phyloP scores from a whole-genome alignment of 2,113 vertebrate species.

The Oryzias javanicus region DNA sequence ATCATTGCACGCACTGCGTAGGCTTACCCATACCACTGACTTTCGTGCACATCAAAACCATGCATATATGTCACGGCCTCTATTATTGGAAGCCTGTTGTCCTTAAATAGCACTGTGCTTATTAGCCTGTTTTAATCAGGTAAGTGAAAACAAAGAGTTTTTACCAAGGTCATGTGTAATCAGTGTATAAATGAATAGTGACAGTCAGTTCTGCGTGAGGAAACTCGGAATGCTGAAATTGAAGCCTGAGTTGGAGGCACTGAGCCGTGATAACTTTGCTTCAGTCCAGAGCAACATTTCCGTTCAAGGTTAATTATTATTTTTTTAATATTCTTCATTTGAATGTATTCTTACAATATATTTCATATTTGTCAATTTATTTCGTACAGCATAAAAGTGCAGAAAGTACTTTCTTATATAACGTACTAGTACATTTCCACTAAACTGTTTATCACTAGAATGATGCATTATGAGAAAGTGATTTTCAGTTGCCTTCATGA shows the following conservation, averaged over 20 bases:
- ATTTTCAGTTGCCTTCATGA: slow-evolving; percentile 18
- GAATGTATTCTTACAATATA: background rate
- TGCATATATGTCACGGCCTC: slow-evolving; percentile 17
- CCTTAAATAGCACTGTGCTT: slow-evolving; percentile 29
- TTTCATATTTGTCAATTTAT: background rate
- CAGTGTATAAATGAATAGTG: slow-evolving; percentile 62
- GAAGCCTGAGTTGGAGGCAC: slow-evolving; percentile 45
- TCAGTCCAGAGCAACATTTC: slow-evolving; percentile 45
- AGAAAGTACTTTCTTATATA: slow-evolving; percentile 9
- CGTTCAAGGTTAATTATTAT: slow-evolving; percentile 16
- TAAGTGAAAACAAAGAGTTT: slow-evolving; percentile 27
- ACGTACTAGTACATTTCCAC: slow-evolving; percentile 10
- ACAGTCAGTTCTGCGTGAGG: slow-evolving; percentile 62
- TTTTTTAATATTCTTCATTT: background rate
- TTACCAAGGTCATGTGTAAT: slow-evolving; percentile 50
- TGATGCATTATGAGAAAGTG: slow-evolving; percentile 5
- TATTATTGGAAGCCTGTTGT: slow-evolving; percentile 29
- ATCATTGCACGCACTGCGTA: no score
- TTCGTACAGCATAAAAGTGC: slow-evolving; percentile 7
- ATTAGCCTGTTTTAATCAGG: slow-evolving; percentile 59
- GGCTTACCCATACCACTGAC: background rate
- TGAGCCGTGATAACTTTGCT: slow-evolving; percentile 40
- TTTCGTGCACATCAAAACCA: slow-evolving; percentile 30
- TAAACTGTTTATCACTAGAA: slow-evolving; percentile 13
- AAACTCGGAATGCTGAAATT: slow-evolving; percentile 45